Percentiles rank a stretch among this genome's conserved stretches.
These are phyloP conservation scores for Drosophila engyochracea DNA, from an alignment of 2,888 invertebrate species.

Conservation along the genomic window DNA sequence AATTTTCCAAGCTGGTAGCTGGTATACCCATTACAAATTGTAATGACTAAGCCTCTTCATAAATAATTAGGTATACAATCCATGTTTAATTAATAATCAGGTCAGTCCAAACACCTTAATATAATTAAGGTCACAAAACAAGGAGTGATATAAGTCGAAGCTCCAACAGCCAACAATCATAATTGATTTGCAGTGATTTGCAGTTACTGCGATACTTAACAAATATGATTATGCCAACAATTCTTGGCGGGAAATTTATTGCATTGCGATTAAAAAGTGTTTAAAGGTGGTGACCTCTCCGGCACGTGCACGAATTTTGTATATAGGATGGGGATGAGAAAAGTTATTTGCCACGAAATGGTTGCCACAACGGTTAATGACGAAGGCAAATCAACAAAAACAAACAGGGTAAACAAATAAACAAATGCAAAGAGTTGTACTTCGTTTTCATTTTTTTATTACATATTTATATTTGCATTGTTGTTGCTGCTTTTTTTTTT, in stretches of 20 bases:
- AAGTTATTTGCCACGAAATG: slow-evolving; percentile 46
- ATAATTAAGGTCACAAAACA: slow-evolving; percentile 1
- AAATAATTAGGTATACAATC: slow-evolving; percentile 28
- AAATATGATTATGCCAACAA: slow-evolving; percentile 58
- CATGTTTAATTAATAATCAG: slow-evolving; percentile 26
- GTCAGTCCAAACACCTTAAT: slow-evolving; percentile 42
- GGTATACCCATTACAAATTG: not conserved
- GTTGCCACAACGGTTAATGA: slow-evolving; percentile 22
- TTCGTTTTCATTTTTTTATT: slow-evolving; percentile 19
- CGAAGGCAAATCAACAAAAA: slow-evolving; percentile 22
- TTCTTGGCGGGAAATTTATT: slow-evolving; percentile 47
- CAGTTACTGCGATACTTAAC: slow-evolving; percentile 5
- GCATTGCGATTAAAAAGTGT: slow-evolving; percentile 32
- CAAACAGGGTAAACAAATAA: slow-evolving; percentile 17
- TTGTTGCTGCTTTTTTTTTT: slow-evolving; percentile 40
- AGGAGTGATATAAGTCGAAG: not conserved
- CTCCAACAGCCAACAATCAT: slow-evolving; percentile 10
- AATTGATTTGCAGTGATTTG: not conserved
- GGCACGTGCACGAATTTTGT: slow-evolving; percentile 41
- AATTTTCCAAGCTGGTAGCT: not conserved
- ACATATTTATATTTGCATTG: slow-evolving; percentile 27
- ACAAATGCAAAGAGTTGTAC: slow-evolving; percentile 32
- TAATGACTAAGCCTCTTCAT: not conserved
- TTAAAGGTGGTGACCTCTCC: slow-evolving; percentile 30
- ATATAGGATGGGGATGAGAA: slow-evolving; percentile 51